A percentile compares a stretch with the other conserved stretches of the same genome.
phyloP scores from a whole-genome alignment of 2,888 invertebrate species.

The Drosophila lutescens region DNA sequence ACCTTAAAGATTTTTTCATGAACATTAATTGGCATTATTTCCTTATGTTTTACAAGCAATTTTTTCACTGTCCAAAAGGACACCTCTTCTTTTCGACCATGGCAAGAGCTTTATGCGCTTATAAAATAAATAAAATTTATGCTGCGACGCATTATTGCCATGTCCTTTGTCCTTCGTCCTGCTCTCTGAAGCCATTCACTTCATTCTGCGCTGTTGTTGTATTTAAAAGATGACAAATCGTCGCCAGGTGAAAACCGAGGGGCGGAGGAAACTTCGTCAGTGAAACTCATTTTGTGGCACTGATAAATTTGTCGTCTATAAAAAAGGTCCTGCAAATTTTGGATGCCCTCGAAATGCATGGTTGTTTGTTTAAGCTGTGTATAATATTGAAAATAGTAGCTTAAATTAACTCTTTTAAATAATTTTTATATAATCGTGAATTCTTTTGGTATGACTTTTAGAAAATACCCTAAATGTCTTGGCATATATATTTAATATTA shows the following conservation, averaged over 20 bases:
- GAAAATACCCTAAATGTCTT: too few species aligned
- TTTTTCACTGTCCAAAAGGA: neutral
- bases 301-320: conserved; percentile 77
- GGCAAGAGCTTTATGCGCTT: conserved; percentile 72
- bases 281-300: conserved; percentile 74
- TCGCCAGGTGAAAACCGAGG: conserved; percentile 52
- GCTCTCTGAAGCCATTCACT: conserved; percentile 27
- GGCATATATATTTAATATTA: too few species aligned
- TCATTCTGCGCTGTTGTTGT: conserved; percentile 47
- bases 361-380: too few species aligned
- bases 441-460: too few species aligned
- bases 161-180: conserved; percentile 64
- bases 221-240: conserved; percentile 79
- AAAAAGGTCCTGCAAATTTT: conserved; percentile 60
- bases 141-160: conserved; percentile 78
- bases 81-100: conserved; percentile 65
- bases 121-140: conserved; percentile 80
- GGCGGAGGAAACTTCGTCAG: conserved; percentile 23
- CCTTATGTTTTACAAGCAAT: too few species aligned
- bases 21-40: too few species aligned
- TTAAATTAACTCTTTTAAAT: too few species aligned
- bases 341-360: conserved; percentile 47
- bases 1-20: too few species aligned
- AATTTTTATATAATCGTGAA: too few species aligned
- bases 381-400: too few species aligned